These are phyloP conservation scores for Archivesica marissinica DNA, from an alignment of 1,140 invertebrate species.

Conservation along the genomic window DNA sequence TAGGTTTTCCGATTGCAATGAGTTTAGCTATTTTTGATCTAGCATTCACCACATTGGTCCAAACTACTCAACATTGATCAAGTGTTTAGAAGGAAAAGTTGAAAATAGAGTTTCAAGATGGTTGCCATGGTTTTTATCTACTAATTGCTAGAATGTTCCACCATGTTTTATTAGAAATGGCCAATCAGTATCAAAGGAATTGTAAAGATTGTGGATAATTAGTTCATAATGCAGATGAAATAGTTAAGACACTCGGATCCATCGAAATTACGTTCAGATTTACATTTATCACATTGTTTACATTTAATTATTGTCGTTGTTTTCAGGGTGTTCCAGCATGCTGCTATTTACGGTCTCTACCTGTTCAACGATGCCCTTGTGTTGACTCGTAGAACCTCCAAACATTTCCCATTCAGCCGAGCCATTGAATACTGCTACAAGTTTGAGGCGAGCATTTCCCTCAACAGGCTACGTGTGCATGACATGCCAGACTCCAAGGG, in stretches of 20 bases:
- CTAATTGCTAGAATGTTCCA: no score
- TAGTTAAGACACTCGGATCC: background rate
- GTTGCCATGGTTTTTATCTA: no score
- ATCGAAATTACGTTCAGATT: background rate
- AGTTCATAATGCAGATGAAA: background rate
- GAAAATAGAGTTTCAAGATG: no score
- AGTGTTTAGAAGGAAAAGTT: no score
- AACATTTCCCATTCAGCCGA: slow-evolving; percentile 76
- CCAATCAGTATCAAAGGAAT: no score
- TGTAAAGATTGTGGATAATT: background rate
- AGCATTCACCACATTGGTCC: no score
- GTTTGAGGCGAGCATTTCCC: slow-evolving; percentile 72
- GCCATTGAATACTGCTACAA: slow-evolving; percentile 74
- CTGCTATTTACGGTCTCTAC: slow-evolving; percentile 75
- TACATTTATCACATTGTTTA: background rate
- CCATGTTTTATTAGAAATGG: no score
- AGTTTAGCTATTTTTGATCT: no score
- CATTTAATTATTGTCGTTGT: background rate
- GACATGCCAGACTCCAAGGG: slow-evolving; percentile 79
- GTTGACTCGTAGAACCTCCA: slow-evolving; percentile 74
- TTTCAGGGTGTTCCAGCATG: slow-evolving; percentile 75
- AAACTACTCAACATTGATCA: no score
- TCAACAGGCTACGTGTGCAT: slow-evolving; percentile 69
- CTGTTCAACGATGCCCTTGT: slow-evolving; percentile 80
- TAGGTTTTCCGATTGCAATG: no score